A percentile compares a stretch with the other conserved stretches of the same genome.
These are phyloP conservation scores for Pomacea canaliculata DNA, from an alignment of 2,888 invertebrate genomes.

Conservation along the genomic window DNA sequence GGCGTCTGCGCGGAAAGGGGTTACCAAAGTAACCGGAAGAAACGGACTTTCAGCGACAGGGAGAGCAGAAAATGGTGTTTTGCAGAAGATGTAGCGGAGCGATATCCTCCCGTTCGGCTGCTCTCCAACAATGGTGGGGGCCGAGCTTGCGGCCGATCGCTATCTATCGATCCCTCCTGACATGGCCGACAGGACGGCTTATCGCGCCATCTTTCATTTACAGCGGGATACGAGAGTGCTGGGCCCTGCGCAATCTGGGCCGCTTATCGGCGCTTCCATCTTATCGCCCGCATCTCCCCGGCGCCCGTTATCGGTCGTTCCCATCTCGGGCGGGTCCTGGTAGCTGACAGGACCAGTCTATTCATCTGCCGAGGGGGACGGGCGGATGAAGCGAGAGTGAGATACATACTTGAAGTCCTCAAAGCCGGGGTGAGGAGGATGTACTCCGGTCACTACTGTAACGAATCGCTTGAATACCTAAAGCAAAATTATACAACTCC, in stretches of 20 bases:
- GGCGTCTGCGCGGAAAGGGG: no score
- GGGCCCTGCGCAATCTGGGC: slow-evolving; percentile 32
- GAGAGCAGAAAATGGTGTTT: background rate
- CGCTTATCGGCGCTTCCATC: slow-evolving; percentile 27
- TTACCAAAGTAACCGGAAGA: no score
- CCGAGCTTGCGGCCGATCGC: slow-evolving; percentile 22
- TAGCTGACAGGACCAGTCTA: slow-evolving; percentile 22
- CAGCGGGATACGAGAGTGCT: slow-evolving; percentile 24
- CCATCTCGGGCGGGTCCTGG: slow-evolving; percentile 32
- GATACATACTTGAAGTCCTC: no score
- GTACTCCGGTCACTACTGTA: no score
- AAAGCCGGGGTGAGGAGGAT: no score
- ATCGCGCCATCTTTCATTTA: slow-evolving; percentile 29
- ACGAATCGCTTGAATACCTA: no score
- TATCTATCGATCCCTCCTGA: slow-evolving; percentile 25
- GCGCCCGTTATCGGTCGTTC: slow-evolving; percentile 30
- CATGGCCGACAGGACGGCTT: slow-evolving; percentile 23
- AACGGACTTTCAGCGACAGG: background rate
- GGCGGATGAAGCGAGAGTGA: background rate
- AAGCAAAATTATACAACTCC: no score
- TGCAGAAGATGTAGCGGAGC: background rate
- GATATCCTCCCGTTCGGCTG: background rate
- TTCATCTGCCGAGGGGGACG: slow-evolving; percentile 13
- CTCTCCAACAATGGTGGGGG: slow-evolving; percentile 17
- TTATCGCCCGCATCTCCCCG: slow-evolving; percentile 30